Conservation (phyloP, 2,113 vertebrate species). For the Protomyctophum bolini region DNA sequence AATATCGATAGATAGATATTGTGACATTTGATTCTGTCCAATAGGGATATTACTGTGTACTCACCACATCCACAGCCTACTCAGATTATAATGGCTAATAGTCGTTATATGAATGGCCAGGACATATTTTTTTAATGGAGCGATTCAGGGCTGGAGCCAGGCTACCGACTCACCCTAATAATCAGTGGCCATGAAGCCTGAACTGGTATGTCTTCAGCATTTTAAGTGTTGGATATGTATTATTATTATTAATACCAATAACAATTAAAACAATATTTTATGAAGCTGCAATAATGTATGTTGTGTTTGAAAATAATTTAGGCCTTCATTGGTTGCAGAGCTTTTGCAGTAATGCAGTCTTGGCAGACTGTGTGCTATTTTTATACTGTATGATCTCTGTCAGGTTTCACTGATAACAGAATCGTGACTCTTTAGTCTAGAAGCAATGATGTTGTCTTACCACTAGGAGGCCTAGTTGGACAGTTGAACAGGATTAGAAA, state of each 20-base stretch:
- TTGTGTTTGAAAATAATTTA: not conserved
- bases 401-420: not conserved
- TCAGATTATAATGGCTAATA: conserved; percentile 30
- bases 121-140: conserved; percentile 27
- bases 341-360: not conserved
- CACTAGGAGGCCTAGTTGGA: conserved; percentile 46
- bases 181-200: not conserved
- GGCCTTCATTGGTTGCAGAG: not conserved
- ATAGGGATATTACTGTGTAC: no score
- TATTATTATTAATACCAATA: no score
- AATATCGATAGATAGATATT: no score
- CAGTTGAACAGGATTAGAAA: not conserved
- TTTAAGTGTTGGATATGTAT: not conserved
- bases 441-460: conserved; percentile 16
- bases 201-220: not conserved
- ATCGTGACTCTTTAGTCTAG: not conserved
- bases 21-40: no score
- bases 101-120: conserved; percentile 8
- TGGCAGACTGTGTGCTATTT: conserved; percentile 15
- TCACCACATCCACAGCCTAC: conserved; percentile 14
- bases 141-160: conserved; percentile 2
- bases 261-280: no score
- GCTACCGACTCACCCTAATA: conserved; percentile 14
- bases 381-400: not conserved
- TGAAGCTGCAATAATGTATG: not conserved